Evolutionary conservation across 2,888 invertebrate species (phyloP).

Genomic region (Lampropteryx suffumata): DNA sequence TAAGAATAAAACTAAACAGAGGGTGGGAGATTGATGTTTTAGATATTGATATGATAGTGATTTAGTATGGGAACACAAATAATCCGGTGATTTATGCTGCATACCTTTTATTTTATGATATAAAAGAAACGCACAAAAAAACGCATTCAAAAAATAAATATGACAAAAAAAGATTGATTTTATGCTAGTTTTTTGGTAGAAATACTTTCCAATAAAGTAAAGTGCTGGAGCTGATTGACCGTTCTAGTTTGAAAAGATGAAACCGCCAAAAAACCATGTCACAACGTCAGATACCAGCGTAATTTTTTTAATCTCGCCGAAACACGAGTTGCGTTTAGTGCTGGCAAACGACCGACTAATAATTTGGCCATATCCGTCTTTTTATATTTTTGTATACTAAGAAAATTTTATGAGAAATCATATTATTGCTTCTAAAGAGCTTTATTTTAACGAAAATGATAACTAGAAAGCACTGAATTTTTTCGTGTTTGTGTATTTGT

Average conservation of each 20-base stretch:
- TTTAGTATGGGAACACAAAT: slow-evolving; percentile 74
- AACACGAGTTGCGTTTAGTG: slow-evolving; percentile 29
- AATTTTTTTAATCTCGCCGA: slow-evolving; percentile 38
- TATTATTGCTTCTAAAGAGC: no score
- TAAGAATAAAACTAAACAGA: slow-evolving; percentile 78
- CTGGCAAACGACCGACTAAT: slow-evolving; percentile 13
- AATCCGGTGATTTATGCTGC: slow-evolving; percentile 49
- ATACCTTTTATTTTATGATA: background rate
- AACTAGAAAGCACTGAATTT: no score
- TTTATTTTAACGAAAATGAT: no score
- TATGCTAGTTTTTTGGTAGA: no score
- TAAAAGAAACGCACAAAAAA: no score
- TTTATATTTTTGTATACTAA: no score
- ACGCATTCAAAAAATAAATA: no score
- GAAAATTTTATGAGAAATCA: no score
- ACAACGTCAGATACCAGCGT: slow-evolving; percentile 33
- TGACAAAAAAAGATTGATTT: no score
- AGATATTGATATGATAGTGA: slow-evolving; percentile 78
- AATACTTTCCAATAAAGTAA: slow-evolving; percentile 15
- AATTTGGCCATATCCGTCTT: background rate
- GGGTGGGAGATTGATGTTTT: slow-evolving; percentile 75
- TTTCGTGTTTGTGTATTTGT: no score
- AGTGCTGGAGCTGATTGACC: slow-evolving; percentile 12
- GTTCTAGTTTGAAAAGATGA: slow-evolving; percentile 24
- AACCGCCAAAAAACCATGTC: slow-evolving; percentile 32